Evolutionary conservation across 1,140 invertebrate species (phyloP), one percentile per base, ranked within the genome.

Genomic region (Diploscapter pachys): DNA sequence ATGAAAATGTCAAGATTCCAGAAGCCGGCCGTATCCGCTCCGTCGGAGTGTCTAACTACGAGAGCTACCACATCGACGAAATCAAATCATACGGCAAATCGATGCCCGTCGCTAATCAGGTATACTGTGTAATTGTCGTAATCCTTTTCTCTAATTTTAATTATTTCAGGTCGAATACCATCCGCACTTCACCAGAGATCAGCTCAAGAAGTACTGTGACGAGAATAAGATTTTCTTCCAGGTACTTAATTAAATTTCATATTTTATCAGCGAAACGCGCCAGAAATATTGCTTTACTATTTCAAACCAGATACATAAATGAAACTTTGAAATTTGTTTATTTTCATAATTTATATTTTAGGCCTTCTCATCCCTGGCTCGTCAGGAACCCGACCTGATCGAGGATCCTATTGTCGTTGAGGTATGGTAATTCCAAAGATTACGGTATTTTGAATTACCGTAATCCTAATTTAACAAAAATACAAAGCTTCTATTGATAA

Each of bases 11-110:
- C 31, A 31, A 31, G 31, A 9, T 54, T 68, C 72, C 53, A 76
- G 79, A 79, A n/a, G 77, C 56, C n/a, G 84, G 82, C 4, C 85
- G 85, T 72, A 63, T 93, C 2, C 89, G 88, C 84, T 89, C 90
- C 3, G 91, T 94, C 78, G 93, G 93, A 5, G 91, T 94, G 0
- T 93, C 92, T 0, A 94, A 94, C 86, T 94, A 92, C 81, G 91
- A 89, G 51, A 85, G 90, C 3, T 85, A 86, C 13, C 93, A 94
- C 87, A 82, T 95, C 1, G 83, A 89, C 79, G 89, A 93, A 75
- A 85, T 94, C 50, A 81, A 91, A 4, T 78, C 84, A n/a, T 87
- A 89, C 76, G 88, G 87, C 82, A 84, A 86, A 78, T 88, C 89
- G 48, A 50, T 49, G n/a, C 65, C 62, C 6, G 53, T 49, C 81